Conservation (phyloP, 2,113 vertebrate genomes). For the Chloroceryle aenea region DNA sequence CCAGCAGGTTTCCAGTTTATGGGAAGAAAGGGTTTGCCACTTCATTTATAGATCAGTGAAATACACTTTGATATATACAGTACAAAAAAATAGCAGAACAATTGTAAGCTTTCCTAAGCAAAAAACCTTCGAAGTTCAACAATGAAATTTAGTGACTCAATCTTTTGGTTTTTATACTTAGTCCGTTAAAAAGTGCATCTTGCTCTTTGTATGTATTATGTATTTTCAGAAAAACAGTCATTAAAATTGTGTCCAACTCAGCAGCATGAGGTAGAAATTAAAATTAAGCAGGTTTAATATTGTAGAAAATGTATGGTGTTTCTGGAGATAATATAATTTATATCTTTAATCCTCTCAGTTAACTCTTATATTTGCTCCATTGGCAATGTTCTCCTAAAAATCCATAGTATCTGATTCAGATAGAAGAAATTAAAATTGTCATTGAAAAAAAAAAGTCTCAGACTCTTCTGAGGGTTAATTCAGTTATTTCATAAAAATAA, state of each 20-base stretch:
- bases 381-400: background rate
- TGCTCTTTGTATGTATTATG: background rate
- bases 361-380: background rate
- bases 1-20: conserved; percentile 10
- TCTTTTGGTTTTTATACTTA: background rate
- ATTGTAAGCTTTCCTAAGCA: background rate
- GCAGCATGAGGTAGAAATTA: background rate
- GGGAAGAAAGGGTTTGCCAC: conserved; percentile 33
- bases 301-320: background rate
- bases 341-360: background rate
- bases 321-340: background rate
- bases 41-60: conserved; percentile 23
- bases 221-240: background rate
- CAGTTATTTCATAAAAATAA: background rate
- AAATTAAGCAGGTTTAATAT: background rate
- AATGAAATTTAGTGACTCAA: conserved; percentile 5
- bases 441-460: background rate
- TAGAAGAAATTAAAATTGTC: background rate
- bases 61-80: conserved; percentile 14
- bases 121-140: conserved; percentile 32
- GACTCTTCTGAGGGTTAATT: background rate
- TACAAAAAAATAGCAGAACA: background rate
- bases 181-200: background rate
- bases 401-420: background rate
- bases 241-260: background rate